Conservation (phyloP, 2,113 vertebrate species). For the Xiphophorus maculatus region DNA sequence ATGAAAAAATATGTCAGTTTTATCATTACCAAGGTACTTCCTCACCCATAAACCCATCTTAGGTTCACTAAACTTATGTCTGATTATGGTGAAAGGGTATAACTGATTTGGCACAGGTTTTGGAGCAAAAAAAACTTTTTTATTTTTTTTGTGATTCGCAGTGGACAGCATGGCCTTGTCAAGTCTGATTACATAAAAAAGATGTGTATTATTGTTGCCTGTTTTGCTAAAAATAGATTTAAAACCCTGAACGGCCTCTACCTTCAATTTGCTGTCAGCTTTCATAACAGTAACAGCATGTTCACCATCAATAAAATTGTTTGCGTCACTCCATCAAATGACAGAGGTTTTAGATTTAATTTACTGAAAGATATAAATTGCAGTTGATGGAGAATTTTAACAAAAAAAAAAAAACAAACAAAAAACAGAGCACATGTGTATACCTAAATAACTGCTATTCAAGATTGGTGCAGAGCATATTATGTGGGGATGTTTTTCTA, state of each 20-base stretch:
- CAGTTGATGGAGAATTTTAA: background rate
- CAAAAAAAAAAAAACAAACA: background rate
- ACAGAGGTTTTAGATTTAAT: conserved; percentile 26
- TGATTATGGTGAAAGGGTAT: conserved; percentile 21
- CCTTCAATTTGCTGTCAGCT: background rate
- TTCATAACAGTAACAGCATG: conserved; percentile 33
- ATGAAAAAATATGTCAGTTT: conserved; percentile 1
- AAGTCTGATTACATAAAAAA: conserved; percentile 54
- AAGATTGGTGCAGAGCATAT: too few species aligned
- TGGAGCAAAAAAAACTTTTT: background rate
- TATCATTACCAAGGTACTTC: background rate
- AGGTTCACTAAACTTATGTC: background rate
- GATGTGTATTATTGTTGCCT: conserved; percentile 19
- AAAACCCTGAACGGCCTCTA: conserved; percentile 20
- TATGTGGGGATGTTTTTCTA: too few species aligned
- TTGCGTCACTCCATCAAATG: conserved; percentile 38
- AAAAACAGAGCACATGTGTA: too few species aligned
- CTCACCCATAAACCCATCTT: conserved; percentile 5
- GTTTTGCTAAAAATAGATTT: conserved; percentile 31
- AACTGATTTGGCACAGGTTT: conserved; percentile 3
- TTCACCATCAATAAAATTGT: conserved; percentile 39
- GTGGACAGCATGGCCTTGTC: conserved; percentile 37
- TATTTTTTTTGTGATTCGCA: conserved; percentile 36
- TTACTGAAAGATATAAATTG: conserved; percentile 1
- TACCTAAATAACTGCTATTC: too few species aligned